These are phyloP conservation scores for Dryobates pubescens DNA, from an alignment of 2,797 vertebrate species.

Conservation along the genomic window DNA sequence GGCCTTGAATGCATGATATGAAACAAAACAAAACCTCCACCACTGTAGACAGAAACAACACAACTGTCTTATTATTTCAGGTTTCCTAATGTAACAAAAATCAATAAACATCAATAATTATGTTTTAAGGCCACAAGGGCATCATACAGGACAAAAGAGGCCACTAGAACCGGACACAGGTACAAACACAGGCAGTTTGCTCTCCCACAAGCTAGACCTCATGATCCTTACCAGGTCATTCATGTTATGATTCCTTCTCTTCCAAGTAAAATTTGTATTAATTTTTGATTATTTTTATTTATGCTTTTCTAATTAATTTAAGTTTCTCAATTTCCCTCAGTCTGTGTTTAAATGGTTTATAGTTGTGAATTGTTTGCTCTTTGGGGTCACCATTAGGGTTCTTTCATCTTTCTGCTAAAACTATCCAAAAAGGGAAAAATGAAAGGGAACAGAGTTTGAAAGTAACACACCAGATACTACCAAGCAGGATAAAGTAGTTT, in stretches of 20 bases:
- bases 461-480: background rate
- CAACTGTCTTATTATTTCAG: background rate
- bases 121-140: background rate
- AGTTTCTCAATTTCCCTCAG: background rate
- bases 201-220: background rate
- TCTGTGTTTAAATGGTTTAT: background rate
- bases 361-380: background rate
- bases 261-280: background rate
- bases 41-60: background rate
- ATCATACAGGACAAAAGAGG: background rate
- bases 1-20: background rate
- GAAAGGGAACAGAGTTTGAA: background rate
- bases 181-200: background rate
- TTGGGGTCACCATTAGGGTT: background rate
- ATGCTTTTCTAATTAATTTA: background rate
- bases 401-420: background rate
- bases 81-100: background rate
- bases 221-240: background rate
- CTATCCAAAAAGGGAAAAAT: background rate
- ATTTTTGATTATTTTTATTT: background rate
- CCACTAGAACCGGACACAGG: background rate
- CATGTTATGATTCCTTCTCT: background rate
- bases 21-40: background rate
- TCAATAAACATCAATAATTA: background rate
- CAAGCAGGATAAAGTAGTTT: conserved; percentile 9